Evolutionary conservation across 1,140 invertebrate species (phyloP), one percentile per base, ranked within the genome.

Genomic region (Dryas iulia): DNA sequence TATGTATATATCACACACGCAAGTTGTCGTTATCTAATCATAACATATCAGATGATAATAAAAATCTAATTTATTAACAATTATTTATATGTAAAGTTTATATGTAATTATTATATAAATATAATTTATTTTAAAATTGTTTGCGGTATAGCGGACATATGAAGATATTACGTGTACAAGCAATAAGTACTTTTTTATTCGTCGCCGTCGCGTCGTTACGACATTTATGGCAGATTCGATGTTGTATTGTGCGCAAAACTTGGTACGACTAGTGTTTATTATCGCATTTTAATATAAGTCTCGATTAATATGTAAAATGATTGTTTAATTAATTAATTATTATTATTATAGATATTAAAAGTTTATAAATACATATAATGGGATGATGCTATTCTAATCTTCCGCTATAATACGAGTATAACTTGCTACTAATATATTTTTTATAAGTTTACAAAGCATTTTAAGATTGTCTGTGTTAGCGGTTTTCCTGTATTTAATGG

Each of bases 21-120:
- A 47, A 47, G 14, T 47, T 47, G 25, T 69, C 67, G 67, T 69
- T 69, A 56, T 62, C 59, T 69, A 69, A 69, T 69, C 61, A 62
- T 73, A 79, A 84, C 87, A 90, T 90, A 90, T 90, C 87, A 89
- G 74, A 87, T 72, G 87, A 90, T 90, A 86, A 90, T 90, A 90
- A 87, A 35, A 88, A 87, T 72, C 72, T 88, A 66, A 66, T 71
- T 66, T 61, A 73, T 65, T 47, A 35, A 69, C 60, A 64, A 59
- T 69, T 61, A 64, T 64, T 64, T 69, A 69, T 39, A 54, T 76
- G 72, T 81, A 83, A 77, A 28, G 12, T 71, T 72, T 70, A 68
- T 74, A 66, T 74, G 67, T 76, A 77, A 72, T 69, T 73, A 62
- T 71, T 56, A 30, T 69, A 68, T 71, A 73, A 76, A 74, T 74